A percentile compares a stretch with the other conserved stretches of the same genome.
Evolutionary conservation across 2,113 vertebrate genomes (phyloP).

Genomic region (Sinocyclocheilus anophthalmus): DNA sequence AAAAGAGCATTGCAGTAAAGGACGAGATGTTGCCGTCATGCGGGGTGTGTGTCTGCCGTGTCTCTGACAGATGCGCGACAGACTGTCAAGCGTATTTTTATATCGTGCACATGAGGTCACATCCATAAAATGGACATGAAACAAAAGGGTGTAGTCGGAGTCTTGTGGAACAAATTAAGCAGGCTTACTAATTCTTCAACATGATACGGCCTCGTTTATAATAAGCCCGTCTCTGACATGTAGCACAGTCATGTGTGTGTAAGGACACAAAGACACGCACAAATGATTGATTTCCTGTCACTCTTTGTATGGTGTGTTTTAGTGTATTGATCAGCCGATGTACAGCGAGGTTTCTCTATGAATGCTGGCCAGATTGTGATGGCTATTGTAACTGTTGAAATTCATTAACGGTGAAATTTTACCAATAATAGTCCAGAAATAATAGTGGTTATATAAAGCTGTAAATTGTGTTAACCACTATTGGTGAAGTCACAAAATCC

Average conservation of each 20-base stretch:
- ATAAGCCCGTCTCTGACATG: neutral
- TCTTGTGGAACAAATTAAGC: conserved; percentile 33
- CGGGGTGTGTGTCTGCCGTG: conserved; percentile 12
- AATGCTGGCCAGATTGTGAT: neutral
- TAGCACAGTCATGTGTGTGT: neutral
- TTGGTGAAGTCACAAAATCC: neutral
- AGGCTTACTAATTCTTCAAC: neutral
- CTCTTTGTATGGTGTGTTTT: neutral
- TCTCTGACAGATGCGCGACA: neutral
- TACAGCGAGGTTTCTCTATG: neutral
- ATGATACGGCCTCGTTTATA: neutral
- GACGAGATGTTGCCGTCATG: neutral
- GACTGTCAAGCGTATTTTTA: neutral
- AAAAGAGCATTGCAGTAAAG: neutral
- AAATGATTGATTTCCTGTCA: conserved; percentile 2
- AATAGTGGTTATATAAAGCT: neutral
- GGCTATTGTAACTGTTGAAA: neutral
- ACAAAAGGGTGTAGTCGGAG: conserved; percentile 30
- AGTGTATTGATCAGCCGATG: neutral
- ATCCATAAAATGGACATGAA: conserved; percentile 23
- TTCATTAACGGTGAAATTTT: neutral
- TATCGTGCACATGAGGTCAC: conserved; percentile 23
- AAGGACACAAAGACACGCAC: neutral
- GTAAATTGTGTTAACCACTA: too few relatives aligned
- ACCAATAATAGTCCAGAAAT: neutral